Evolutionary conservation across 2,113 vertebrate species (phyloP).

Genomic region (Lamprotornis superbus): DNA sequence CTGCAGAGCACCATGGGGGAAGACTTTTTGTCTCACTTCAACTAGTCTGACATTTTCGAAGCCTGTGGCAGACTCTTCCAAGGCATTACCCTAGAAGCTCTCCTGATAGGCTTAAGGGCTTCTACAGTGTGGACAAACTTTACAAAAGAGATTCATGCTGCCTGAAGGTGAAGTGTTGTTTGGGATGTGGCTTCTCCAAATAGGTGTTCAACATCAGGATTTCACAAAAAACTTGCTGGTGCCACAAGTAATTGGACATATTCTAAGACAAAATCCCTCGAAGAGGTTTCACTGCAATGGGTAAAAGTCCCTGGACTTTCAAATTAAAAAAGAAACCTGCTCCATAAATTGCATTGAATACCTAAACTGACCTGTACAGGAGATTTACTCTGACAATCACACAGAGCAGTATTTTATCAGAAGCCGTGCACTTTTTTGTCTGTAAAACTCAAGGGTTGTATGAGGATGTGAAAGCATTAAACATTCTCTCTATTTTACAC

Average conservation of each 20-base stretch:
- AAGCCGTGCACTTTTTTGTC: neutral
- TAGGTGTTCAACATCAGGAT: neutral
- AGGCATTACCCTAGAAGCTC: too few species aligned
- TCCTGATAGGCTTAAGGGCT: too few species aligned
- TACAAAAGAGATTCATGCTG: neutral
- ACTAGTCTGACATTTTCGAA: too few species aligned
- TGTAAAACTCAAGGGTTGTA: neutral
- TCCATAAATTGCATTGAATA: neutral
- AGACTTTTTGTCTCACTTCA: too few species aligned
- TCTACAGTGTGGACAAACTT: neutral
- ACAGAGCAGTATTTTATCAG: neutral
- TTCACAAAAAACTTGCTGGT: neutral
- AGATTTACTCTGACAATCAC: neutral
- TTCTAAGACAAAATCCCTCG: neutral
- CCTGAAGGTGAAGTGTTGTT: neutral
- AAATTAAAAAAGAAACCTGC: neutral
- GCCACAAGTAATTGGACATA: neutral
- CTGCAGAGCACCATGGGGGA: too few species aligned
- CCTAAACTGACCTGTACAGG: neutral
- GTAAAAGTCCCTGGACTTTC: neutral
- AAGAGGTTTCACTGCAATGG: neutral
- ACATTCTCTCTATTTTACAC: neutral
- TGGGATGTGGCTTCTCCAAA: neutral
- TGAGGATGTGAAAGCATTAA: neutral
- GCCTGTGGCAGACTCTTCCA: too few species aligned